phyloP scores from a whole-genome alignment of 2,797 vertebrate genomes.

The Helarctos malayanus region DNA sequence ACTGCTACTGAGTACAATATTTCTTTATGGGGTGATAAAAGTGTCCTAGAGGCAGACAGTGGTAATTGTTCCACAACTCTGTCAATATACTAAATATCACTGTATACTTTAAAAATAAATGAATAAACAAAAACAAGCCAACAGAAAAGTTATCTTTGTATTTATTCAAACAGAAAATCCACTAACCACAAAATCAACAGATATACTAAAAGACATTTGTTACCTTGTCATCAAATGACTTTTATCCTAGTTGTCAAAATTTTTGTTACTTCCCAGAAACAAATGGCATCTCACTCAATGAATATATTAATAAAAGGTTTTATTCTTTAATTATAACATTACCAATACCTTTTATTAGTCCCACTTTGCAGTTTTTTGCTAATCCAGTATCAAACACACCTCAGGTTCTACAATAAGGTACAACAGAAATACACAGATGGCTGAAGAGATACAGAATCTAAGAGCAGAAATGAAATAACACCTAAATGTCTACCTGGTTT shows the following conservation, averaged over 20 bases:
- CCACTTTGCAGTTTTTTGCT: not conserved
- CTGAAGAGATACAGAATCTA: not conserved
- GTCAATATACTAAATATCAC: not conserved
- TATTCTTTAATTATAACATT: not conserved
- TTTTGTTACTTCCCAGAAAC: not conserved
- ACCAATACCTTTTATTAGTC: not conserved
- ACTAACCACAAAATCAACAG: not conserved
- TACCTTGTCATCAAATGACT: not conserved
- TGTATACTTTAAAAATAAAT: not conserved
- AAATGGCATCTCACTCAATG: not conserved
- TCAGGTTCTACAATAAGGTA: not conserved
- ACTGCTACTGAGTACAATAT: not conserved
- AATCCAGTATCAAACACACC: not conserved
- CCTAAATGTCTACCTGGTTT: not conserved
- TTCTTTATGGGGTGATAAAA: not conserved
- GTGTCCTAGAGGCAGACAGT: not conserved
- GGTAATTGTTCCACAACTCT: not conserved
- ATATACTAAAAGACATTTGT: not conserved
- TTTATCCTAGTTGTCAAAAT: not conserved
- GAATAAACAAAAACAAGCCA: not conserved
- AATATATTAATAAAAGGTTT: not conserved
- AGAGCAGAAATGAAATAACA: not conserved
- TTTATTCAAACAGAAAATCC: not conserved
- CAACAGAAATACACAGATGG: not conserved
- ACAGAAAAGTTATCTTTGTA: not conserved